These are phyloP conservation scores for Melipona beecheii DNA, from an alignment of 2,888 invertebrate species.

Conservation along the genomic window DNA sequence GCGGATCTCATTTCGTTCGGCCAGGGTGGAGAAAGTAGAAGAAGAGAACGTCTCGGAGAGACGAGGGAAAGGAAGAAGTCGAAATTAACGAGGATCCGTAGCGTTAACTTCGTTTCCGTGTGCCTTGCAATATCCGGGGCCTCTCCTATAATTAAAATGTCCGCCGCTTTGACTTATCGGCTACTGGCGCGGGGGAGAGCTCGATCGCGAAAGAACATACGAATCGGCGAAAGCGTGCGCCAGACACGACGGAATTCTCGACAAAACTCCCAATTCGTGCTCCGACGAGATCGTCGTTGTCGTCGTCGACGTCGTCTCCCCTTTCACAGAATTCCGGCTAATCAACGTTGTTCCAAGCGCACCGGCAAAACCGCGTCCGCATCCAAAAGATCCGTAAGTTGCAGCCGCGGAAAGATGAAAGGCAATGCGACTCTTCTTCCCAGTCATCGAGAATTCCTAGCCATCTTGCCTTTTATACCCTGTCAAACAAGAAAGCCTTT, in stretches of 20 bases:
- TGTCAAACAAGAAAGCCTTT: constrained; percentile 49
- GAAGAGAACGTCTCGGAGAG: not conserved
- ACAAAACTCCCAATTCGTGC: not conserved
- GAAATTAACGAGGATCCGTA: constrained; percentile 62
- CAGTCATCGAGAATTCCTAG: constrained; percentile 57
- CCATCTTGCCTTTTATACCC: constrained; percentile 43
- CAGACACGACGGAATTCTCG: constrained; percentile 23
- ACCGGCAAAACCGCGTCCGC: constrained; percentile 36
- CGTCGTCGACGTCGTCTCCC: constrained; percentile 1
- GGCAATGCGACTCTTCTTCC: constrained; percentile 47
- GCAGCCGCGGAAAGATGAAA: constrained; percentile 56
- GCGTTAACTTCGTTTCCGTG: constrained; percentile 65
- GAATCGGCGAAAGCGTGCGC: constrained; percentile 35
- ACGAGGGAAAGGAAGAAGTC: constrained; percentile 5
- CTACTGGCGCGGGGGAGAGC: constrained; percentile 10
- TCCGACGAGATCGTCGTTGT: not conserved
- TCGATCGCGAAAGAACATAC: constrained; percentile 40
- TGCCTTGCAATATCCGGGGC: constrained; percentile 67
- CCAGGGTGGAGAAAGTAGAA: not conserved
- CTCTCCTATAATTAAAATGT: constrained; percentile 73
- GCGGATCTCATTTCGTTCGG: constrained; percentile 44
- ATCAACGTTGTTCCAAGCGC: constrained; percentile 59
- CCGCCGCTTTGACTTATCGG: constrained; percentile 71
- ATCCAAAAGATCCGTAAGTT: constrained; percentile 40
- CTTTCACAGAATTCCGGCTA: constrained; percentile 59